Evolutionary conservation across 2,888 invertebrate species (phyloP).

Genomic region (Ochropleura leucogaster): DNA sequence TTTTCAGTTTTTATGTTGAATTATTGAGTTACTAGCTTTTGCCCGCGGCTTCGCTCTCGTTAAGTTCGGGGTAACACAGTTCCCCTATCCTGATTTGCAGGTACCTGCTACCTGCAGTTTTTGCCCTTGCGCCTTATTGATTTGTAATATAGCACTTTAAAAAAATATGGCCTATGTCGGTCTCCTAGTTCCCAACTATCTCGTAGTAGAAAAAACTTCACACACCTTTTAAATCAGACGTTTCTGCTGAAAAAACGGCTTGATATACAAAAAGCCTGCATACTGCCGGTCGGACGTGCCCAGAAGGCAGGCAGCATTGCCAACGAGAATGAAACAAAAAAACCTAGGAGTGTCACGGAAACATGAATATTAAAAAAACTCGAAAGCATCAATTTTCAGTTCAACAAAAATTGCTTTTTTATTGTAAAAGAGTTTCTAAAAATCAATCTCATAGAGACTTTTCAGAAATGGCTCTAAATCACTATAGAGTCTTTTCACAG

Average conservation of each 20-base stretch:
- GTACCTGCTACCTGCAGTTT: too few species aligned
- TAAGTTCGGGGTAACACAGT: too few species aligned
- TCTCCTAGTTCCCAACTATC: too few species aligned
- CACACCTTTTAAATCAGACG: constrained; percentile 23
- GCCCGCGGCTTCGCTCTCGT: too few species aligned
- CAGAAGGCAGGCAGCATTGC: constrained; percentile 42
- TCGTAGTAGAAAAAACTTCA: constrained; percentile 1
- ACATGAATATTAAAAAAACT: constrained; percentile 54
- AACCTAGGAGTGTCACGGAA: constrained; percentile 36
- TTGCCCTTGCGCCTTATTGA: too few species aligned
- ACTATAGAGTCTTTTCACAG: background rate
- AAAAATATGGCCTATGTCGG: too few species aligned
- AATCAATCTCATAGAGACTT: background rate
- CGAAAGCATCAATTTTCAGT: constrained; percentile 40
- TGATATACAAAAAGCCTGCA: constrained; percentile 32
- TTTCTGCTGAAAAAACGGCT: constrained; percentile 35
- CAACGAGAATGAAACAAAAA: constrained; percentile 41
- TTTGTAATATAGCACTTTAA: too few species aligned
- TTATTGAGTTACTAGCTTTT: background rate
- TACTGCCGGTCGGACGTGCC: constrained; percentile 42
- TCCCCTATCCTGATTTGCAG: too few species aligned
- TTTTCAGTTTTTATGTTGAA: background rate
- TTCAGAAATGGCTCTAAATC: background rate
- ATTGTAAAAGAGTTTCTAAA: background rate
- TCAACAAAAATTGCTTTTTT: constrained; percentile 28